phyloP scores from a whole-genome alignment of 2,888 invertebrate genomes.

The Anthrax anthrax region DNA sequence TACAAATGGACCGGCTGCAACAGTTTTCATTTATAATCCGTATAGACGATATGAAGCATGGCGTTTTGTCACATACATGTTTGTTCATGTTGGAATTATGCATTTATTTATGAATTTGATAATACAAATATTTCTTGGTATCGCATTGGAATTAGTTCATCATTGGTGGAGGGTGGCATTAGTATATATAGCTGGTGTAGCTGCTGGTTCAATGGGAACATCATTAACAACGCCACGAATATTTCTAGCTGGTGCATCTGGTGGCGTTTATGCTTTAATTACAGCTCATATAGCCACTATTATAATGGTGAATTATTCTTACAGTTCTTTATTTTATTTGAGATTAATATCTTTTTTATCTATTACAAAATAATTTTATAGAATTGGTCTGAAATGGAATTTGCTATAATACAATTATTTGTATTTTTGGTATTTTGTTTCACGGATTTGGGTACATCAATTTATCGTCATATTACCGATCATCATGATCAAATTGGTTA shows the following conservation, averaged over 20 bases:
- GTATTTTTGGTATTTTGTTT: slow-evolving; percentile 68
- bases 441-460: slow-evolving; percentile 77
- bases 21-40: slow-evolving; percentile 78
- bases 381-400: slow-evolving; percentile 98
- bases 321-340: not conserved
- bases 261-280: slow-evolving; percentile 88
- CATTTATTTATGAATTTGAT: slow-evolving; percentile 83
- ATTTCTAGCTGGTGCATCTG: slow-evolving; percentile 83
- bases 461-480: slow-evolving; percentile 69
- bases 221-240: slow-evolving; percentile 66
- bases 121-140: slow-evolving; percentile 83
- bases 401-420: slow-evolving; percentile 68
- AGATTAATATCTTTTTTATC: not conserved
- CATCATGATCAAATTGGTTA: slow-evolving; percentile 73
- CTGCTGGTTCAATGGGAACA: slow-evolving; percentile 72
- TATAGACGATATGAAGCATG: slow-evolving; percentile 73
- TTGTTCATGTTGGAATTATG: slow-evolving; percentile 81
- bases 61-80: slow-evolving; percentile 91
- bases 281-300: slow-evolving; percentile 88
- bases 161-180: slow-evolving; percentile 82
- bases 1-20: slow-evolving; percentile 62
- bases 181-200: slow-evolving; percentile 71
- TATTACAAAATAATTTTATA: slow-evolving; percentile 33
- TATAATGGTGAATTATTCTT: slow-evolving; percentile 42
- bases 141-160: slow-evolving; percentile 93